Conservation (phyloP, 2,113 vertebrate genomes). For the Rhinichthys klamathensis region DNA sequence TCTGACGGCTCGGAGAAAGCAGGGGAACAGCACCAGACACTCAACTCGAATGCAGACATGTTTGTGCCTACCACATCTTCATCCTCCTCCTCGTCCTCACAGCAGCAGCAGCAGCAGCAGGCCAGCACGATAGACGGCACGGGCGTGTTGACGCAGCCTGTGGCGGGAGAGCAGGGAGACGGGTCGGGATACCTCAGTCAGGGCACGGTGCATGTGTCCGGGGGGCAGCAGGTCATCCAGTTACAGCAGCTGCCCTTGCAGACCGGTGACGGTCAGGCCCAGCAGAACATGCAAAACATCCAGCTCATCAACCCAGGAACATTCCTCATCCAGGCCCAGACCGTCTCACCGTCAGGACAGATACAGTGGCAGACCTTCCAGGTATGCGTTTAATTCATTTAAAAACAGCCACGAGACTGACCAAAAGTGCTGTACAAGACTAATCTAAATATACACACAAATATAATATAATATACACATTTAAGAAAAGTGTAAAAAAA, state of each 20-base stretch:
- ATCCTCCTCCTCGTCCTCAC: conserved; percentile 81
- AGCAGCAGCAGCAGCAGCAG: conserved; percentile 77
- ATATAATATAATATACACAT: too few relatives aligned
- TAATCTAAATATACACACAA: too few relatives aligned
- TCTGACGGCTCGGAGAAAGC: conserved; percentile 89
- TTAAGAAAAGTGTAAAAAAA: too few relatives aligned
- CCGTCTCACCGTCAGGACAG: conserved; percentile 95
- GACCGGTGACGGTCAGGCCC: conserved; percentile 86
- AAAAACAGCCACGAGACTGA: too few relatives aligned
- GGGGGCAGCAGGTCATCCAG: conserved; percentile 69
- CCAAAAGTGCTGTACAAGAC: too few relatives aligned
- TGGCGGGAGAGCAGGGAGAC: conserved; percentile 84
- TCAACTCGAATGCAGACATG: conserved; percentile 89
- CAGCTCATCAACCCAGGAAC: conserved; percentile 97
- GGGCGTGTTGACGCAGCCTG: conserved; percentile 88
- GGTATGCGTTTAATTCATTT: conserved; percentile 13
- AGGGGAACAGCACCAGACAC: conserved; percentile 88
- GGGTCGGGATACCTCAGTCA: conserved; percentile 87
- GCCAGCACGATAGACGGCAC: conserved; percentile 87
- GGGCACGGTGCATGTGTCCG: conserved; percentile 81
- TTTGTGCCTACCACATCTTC: conserved; percentile 93
- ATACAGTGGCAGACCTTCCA: conserved; percentile 99
- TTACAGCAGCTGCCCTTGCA: conserved; percentile 91
- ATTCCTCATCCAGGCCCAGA: conserved; percentile 99
- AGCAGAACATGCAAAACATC: conserved; percentile 90